A percentile compares a stretch with the other conserved stretches of the same genome.
phyloP scores from a whole-genome alignment of 2,113 vertebrate genomes.

The Egretta garzetta region DNA sequence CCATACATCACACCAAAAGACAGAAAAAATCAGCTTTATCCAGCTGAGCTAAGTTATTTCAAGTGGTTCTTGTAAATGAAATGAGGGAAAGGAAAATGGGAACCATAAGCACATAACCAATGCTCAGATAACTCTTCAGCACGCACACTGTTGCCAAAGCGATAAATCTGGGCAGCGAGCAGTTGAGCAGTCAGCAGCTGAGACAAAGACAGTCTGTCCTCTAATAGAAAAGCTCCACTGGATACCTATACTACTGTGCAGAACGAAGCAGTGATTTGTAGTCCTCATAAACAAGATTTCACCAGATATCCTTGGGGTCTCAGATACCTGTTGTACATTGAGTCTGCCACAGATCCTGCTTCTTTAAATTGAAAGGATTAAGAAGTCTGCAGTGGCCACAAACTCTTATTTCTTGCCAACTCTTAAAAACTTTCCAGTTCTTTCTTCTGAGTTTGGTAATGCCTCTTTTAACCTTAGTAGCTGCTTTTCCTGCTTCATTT shows the following conservation, averaged over 20 bases:
- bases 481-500: neutral
- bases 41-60: slow-evolving; percentile 15
- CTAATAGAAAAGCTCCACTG: neutral
- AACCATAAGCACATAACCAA: neutral
- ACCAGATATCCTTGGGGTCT: neutral
- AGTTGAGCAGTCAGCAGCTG: slow-evolving; percentile 8
- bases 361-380: neutral
- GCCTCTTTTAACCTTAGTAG: neutral
- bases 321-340: neutral
- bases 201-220: slow-evolving; percentile 27
- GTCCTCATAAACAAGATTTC: neutral
- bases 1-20: neutral
- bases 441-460: neutral
- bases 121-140: slow-evolving; percentile 6
- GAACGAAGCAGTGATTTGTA: neutral
- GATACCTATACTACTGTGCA: neutral
- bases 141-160: neutral
- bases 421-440: neutral
- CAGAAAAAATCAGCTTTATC: neutral
- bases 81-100: neutral
- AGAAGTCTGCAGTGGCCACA: neutral
- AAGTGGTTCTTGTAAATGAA: slow-evolving; percentile 9
- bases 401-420: neutral
- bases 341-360: neutral
- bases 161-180: neutral